Conservation (phyloP, 2,113 vertebrate species). For the Epinephelus lanceolatus region DNA sequence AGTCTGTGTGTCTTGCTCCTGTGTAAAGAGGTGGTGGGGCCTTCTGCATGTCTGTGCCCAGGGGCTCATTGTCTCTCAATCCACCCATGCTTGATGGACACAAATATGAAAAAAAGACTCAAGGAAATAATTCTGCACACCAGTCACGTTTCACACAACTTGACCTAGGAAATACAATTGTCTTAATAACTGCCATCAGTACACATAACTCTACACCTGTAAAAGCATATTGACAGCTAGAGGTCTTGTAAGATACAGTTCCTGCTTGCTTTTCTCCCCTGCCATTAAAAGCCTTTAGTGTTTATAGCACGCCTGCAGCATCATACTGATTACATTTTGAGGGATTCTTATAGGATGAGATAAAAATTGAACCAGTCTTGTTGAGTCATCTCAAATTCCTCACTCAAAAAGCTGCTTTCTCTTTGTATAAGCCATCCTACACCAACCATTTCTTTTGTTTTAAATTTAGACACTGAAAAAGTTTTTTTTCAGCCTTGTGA, state of each 20-base stretch:
- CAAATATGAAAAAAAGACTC: neutral
- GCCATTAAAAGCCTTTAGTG: constrained; percentile 10
- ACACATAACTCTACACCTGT: neutral
- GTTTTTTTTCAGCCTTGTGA: neutral
- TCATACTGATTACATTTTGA: neutral
- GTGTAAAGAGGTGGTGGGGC: no score
- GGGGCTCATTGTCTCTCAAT: no score
- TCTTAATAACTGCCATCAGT: neutral
- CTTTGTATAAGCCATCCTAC: neutral
- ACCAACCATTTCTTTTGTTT: neutral
- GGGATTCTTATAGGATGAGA: neutral
- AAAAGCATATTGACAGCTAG: neutral
- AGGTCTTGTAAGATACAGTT: neutral
- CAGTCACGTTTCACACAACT: neutral
- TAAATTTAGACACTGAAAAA: neutral
- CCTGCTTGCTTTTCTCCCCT: neutral
- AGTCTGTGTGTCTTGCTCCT: no score
- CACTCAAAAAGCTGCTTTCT: neutral
- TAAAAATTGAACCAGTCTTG: neutral
- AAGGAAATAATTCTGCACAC: neutral
- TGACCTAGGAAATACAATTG: neutral
- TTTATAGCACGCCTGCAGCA: neutral
- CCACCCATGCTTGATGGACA: neutral
- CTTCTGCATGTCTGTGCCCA: no score
- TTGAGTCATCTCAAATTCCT: neutral